phyloP scores from a whole-genome alignment of 1,140 invertebrate genomes.

The Drosophila aff. region DNA sequence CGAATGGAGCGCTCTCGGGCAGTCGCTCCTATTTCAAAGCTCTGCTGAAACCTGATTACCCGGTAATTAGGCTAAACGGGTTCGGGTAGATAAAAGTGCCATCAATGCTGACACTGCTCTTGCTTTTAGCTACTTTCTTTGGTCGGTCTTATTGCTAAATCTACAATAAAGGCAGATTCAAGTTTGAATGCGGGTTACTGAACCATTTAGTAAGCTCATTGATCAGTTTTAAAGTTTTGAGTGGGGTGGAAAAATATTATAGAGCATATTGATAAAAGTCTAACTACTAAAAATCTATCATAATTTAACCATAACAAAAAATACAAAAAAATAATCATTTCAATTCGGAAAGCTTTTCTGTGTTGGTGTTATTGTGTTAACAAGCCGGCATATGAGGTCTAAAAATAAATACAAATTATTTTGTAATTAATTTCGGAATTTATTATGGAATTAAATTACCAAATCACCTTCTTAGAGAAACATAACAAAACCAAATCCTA shows the following conservation, averaged over 20 bases:
- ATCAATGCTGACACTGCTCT: slow-evolving; percentile 19
- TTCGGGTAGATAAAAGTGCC: slow-evolving; percentile 32
- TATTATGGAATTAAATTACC: neutral
- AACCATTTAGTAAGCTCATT: neutral
- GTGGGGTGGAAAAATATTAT: neutral
- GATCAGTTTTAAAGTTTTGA: neutral
- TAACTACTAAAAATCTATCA: neutral
- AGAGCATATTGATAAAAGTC: neutral
- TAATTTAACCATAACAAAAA: too few relatives aligned
- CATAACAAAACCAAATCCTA: neutral
- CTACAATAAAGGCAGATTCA: neutral
- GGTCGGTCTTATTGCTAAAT: neutral
- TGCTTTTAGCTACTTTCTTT: neutral
- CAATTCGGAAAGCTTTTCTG: too few relatives aligned
- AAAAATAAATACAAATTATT: too few relatives aligned
- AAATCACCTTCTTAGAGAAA: neutral
- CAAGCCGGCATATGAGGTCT: too few relatives aligned
- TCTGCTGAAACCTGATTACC: slow-evolving; percentile 48
- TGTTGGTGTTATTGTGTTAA: too few relatives aligned
- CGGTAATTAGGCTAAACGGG: slow-evolving; percentile 59
- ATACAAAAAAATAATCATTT: too few relatives aligned
- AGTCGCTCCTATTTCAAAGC: slow-evolving; percentile 53
- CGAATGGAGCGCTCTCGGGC: slow-evolving; percentile 23
- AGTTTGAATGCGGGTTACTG: neutral
- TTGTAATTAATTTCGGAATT: too few relatives aligned